These are phyloP conservation scores for Monoplex corrugatus DNA, from an alignment of 2,888 invertebrate species.

Conservation along the genomic window DNA sequence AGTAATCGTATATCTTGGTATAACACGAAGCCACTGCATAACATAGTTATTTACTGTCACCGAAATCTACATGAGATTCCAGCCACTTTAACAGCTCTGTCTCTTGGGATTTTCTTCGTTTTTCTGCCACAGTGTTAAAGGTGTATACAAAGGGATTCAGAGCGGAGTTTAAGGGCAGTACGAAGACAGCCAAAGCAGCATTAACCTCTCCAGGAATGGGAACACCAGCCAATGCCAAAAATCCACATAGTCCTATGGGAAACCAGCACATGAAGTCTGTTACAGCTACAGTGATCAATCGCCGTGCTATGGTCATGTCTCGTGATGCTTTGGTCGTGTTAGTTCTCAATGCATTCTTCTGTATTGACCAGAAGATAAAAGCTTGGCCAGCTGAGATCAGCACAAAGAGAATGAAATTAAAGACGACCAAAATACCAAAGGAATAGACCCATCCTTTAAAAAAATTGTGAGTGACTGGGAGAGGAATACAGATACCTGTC, in stretches of 20 bases:
- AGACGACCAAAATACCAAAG: not conserved
- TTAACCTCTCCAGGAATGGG: not conserved
- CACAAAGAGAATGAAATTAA: not conserved
- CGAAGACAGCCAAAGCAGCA: not conserved
- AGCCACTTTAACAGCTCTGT: not conserved
- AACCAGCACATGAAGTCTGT: constrained; percentile 36
- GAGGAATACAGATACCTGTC: constrained; percentile 4
- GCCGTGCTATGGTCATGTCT: not conserved
- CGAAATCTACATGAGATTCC: not conserved
- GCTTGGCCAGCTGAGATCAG: constrained; percentile 64
- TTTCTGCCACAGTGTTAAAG: not conserved
- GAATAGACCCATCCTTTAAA: not conserved
- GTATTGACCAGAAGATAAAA: constrained; percentile 74
- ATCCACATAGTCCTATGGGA: not conserved
- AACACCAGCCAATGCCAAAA: not conserved
- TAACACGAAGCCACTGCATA: no score
- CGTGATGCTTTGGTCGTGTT: not conserved
- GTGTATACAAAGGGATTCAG: constrained; percentile 22
- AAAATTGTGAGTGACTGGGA: not conserved
- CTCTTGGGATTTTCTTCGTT: not conserved
- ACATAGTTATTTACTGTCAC: no score
- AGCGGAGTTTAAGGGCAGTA: not conserved
- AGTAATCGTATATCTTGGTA: no score
- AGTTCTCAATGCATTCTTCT: not conserved
- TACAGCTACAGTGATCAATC: not conserved